Evolutionary conservation across 2,113 vertebrate species (phyloP).

Genomic region (Megaleporinus macrocephalus): DNA sequence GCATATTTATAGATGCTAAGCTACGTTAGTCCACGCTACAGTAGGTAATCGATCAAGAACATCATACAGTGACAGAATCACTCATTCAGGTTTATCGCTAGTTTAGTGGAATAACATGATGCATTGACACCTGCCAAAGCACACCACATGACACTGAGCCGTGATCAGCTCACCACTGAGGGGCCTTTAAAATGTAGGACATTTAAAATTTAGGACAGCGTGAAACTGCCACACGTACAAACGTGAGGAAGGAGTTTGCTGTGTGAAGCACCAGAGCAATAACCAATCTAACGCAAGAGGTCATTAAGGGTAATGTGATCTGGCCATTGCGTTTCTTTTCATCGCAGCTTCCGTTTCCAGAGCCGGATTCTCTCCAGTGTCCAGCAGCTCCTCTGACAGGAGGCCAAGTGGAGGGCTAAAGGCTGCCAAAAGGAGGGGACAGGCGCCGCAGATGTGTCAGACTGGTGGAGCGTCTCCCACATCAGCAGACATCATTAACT

Average conservation of each 20-base stretch:
- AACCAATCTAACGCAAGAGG: not conserved
- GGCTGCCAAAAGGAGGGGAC: constrained; percentile 26
- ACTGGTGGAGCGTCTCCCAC: not conserved
- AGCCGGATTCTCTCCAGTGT: not conserved
- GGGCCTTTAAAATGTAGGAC: too few relatives aligned
- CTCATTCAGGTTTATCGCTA: not conserved
- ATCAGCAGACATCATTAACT: constrained; percentile 40
- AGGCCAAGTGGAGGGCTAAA: constrained; percentile 8
- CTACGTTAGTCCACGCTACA: not conserved
- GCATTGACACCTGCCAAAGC: not conserved
- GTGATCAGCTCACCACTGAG: too few relatives aligned
- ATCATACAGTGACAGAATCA: not conserved
- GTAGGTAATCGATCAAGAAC: not conserved
- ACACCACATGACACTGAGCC: too few relatives aligned
- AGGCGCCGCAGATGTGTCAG: constrained; percentile 23
- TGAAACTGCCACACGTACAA: not conserved
- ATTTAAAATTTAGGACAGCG: not conserved
- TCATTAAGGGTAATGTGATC: constrained; percentile 9
- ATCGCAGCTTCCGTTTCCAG: not conserved
- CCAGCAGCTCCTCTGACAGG: constrained; percentile 8
- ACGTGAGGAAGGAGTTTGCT: not conserved
- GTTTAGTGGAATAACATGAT: not conserved
- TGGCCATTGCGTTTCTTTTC: not conserved
- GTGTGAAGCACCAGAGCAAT: not conserved
- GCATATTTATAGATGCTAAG: not conserved